Evolutionary conservation across 2,113 vertebrate species (phyloP).

Genomic region (Leucopsar rothschildi): DNA sequence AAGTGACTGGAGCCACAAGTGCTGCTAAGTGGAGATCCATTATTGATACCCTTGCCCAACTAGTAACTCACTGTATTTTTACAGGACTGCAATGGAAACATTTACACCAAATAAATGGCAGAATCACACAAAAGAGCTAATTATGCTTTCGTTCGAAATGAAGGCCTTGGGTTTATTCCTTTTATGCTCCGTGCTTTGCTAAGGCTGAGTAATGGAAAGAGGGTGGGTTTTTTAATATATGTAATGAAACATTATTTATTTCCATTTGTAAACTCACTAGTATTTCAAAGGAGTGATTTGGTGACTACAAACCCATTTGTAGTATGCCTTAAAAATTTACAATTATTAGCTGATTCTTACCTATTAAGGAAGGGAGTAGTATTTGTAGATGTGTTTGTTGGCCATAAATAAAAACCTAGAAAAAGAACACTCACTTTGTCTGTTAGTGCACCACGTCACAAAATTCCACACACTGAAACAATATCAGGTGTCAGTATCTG

Average conservation of each 20-base stretch:
- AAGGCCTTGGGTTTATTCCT: background rate
- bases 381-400: background rate
- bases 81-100: background rate
- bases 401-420: background rate
- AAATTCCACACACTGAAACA: rapidly evolving
- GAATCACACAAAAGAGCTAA: background rate
- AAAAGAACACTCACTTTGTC: background rate
- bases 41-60: background rate
- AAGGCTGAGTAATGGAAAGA: background rate
- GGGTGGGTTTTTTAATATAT: background rate
- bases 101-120: background rate
- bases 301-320: background rate
- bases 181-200: background rate
- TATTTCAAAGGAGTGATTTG: background rate
- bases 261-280: background rate
- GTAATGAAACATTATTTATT: background rate
- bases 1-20: background rate
- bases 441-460: background rate
- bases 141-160: background rate
- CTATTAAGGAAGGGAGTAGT: background rate
- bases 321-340: background rate
- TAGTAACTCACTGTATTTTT: background rate
- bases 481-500: rapidly evolving
- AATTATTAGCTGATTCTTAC: background rate
- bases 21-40: background rate